Conservation (phyloP, 2,888 invertebrate genomes). For the Trileptium ribeirensis region DNA sequence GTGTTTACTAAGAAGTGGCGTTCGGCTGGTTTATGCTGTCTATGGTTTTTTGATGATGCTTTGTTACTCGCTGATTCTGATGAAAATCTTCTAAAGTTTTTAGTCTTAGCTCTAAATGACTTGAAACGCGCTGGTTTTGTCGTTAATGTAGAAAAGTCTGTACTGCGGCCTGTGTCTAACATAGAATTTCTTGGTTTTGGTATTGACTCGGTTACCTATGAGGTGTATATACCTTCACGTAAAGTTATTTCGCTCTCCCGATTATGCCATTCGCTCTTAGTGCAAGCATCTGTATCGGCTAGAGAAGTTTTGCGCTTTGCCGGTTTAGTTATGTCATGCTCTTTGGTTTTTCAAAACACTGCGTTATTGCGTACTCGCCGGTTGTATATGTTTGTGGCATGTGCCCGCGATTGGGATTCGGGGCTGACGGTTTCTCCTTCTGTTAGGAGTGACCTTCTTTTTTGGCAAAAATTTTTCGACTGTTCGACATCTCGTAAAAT, state of each 20-base stretch:
- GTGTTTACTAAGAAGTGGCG: background rate
- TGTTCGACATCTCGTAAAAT: no score
- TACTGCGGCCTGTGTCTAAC: background rate
- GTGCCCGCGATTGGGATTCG: background rate
- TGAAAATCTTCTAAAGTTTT: background rate
- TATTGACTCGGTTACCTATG: background rate
- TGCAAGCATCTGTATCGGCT: background rate
- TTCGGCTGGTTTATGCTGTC: background rate
- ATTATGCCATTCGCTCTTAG: no score
- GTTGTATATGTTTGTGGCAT: background rate
- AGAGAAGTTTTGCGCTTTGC: background rate
- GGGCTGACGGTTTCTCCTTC: background rate
- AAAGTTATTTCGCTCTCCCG: no score
- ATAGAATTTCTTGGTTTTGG: background rate
- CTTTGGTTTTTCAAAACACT: no score
- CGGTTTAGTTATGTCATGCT: background rate
- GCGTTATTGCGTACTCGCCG: background rate
- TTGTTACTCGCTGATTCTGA: background rate
- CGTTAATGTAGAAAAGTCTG: background rate
- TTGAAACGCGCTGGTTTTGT: background rate
- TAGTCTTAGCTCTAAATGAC: background rate
- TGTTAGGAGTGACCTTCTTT: background rate
- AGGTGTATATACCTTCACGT: background rate
- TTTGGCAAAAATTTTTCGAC: no score
- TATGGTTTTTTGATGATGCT: slow-evolving; percentile 1